Evolutionary conservation across 2,888 invertebrate genomes (phyloP), one percentile per base, ranked within the genome.

Genomic region (Leptinotarsa juncta): DNA sequence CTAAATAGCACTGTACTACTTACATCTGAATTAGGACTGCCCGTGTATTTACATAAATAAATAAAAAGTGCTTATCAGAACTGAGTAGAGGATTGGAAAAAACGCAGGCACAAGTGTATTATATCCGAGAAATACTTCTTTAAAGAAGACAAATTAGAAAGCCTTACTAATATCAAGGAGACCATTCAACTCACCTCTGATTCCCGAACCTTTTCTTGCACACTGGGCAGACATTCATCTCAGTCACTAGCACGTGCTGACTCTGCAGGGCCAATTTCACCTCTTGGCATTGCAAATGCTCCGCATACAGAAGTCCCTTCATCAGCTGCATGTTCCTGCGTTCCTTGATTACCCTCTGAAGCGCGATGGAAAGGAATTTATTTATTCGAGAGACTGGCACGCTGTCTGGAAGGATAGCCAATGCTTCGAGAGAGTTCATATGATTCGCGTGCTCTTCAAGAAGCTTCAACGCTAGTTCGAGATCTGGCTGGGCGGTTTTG

Each of bases 151-250:
- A 26, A 26, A 26, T 26, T 26, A 5, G 0, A 26, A 26, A 26
- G 26, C 26, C 26, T 26, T 32, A 32, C 32, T 32, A 42, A 42
- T 42, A 14, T 57, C 23, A 1, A 23, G 15, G 4, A 23, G 2
- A 57, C 15, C 23, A 20, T 57, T 15, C 20, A 32, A 42, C 55
- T 72, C 72, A 94, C 94, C 94, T 96, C 89, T 96, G 95, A 88
- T 96, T 96, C 20, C 95, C 95, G 88, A 99, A 98, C 72, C 96
- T 91, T 86, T 98, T 98, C 86, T 94, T 96, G 87, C 99, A 99
- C 1, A 96, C 96, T 0, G 94, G 93, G 87, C 99, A 99, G 71
- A 96, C 92, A 84, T 95, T 95, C 82, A 94, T 93, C 81, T 97
- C 97, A 20, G 94, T 95, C 80, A 99, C 93, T 2, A 94, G 89